These are phyloP conservation scores for Phlogophora meticulosa DNA, from an alignment of 2,888 invertebrate genomes.

Conservation along the genomic window DNA sequence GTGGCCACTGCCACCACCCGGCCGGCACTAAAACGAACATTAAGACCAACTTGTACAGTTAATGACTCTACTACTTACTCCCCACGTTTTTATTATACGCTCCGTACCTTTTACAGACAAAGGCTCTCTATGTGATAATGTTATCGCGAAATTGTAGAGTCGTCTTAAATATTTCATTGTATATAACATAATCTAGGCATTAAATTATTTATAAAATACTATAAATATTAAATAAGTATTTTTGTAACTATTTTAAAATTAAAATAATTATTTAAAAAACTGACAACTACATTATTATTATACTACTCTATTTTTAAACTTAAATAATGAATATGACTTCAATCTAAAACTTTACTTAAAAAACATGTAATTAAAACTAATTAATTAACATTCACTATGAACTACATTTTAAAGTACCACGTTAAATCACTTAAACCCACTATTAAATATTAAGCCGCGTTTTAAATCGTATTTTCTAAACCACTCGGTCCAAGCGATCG, in stretches of 20 bases:
- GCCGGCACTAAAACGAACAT: constrained; percentile 52
- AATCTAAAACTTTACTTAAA: background rate
- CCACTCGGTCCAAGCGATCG: constrained; percentile 62
- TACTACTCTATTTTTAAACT: too few species aligned
- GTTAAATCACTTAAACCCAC: constrained; percentile 7
- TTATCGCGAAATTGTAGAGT: background rate
- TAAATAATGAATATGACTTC: too few species aligned
- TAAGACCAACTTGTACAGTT: constrained; percentile 51
- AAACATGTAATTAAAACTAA: background rate
- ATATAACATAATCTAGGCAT: too few species aligned
- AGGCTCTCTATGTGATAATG: constrained; percentile 4
- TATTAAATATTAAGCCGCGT: constrained; percentile 46
- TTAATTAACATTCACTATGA: background rate
- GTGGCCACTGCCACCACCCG: constrained; percentile 18
- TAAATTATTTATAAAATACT: too few species aligned
- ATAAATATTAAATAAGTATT: too few species aligned
- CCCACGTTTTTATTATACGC: constrained; percentile 36
- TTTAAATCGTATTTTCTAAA: constrained; percentile 63
- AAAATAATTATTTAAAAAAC: too few species aligned
- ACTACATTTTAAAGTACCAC: background rate
- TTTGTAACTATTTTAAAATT: too few species aligned
- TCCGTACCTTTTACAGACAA: constrained; percentile 30
- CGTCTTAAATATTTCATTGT: constrained; percentile 2
- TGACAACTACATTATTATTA: too few species aligned
- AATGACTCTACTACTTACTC: constrained; percentile 43